Base-by-base conservation (phyloP, 2,113 vertebrate genomes). In the Sebastes fasciatus region DNA sequence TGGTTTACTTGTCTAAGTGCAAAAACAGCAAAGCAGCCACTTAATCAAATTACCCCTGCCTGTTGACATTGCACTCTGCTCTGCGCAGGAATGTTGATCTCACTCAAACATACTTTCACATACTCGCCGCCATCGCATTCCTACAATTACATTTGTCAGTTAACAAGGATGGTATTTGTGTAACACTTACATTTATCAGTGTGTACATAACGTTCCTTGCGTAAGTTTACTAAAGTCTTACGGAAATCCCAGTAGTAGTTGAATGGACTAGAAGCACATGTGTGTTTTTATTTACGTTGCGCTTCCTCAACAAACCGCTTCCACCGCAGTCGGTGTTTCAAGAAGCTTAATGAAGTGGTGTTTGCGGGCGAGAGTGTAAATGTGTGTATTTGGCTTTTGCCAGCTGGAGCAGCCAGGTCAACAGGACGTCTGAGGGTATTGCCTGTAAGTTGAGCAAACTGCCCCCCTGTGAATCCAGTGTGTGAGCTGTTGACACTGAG, bases 401-500 rank as follows among this genome's bases (percentile, higher is more conserved):
- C 82, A 85, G 86, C 69, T 83, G 61, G 69, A 79, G 78, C 63
- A 54, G 82, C 63, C 43, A 3, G 73, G 90, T 91, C 86, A 92
- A 87, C 60, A 74, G 71, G 51, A 85, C 23, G 80, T 85, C 4
- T 82, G 55, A 73, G 73, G 77, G 45, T 80, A 61, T 0, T 68
- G 68, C 72, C 86, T 43, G 63, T 77, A 93, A 79, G 82, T 83
- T 93, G 85, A 83, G 82, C 77, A 91, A 88, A 89, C 87, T 82
- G 79, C 80, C 77, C 83, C 34, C 87, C 64, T 88, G 84, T 83
- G 84, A 87, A 61, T 85, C 52, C 81, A 67, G 2, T 58, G 71
- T 82, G 70, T 71, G 86, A 86, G 84, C 64, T 80, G 87, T 90
- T 91, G 89, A 91, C 89, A 85, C 77, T 83, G 84, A 88, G 77